Base-by-base conservation (phyloP, 2,888 invertebrate species). In the Mellilla xanthometata region DNA sequence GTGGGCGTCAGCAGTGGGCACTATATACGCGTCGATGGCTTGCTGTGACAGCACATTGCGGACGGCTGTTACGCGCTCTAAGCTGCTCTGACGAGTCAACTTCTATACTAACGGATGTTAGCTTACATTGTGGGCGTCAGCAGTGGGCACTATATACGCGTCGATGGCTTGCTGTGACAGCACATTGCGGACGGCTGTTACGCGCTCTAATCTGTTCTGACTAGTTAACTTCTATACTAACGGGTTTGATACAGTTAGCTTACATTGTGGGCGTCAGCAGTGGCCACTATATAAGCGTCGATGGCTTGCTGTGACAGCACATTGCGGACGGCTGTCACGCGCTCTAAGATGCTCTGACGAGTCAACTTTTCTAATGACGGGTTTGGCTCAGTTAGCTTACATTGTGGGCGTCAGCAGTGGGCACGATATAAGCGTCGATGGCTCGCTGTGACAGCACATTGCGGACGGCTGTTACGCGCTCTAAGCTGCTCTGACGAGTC, bases 1-100 rank as follows among this genome's bases (percentile, higher is more conserved):
- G 76, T 98, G 97, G 0, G 95, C 95, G 83, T 98, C 97, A 15
- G 92, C 93, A 0, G 95, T 94, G 0, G 95, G 95, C 6, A 97
- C 91, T 29, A 97, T 94, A 65, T 96, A 95, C 0, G 97, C 97
- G 49, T 94, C 91, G 0, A 97, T 69, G 0, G 89, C 46, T 0
- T 46, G 24, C 0, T 51, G 50, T 0, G 8, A 19, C 57, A 89
- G 51, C 0, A 77, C 72, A 0, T n/a, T 29, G 0, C 80, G 68
- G 1, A 85, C 52, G 0, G 81, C 72, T 0, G 51, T 30, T 12
- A 87, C 50, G 0, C 86, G 63, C 2, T 66, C 62, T 0, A 54
- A 22, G 1, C 76, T 73, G 0, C 56, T 55, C 26, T 68, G 60
- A 0, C 63, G 54, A 8, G 60, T 66, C 9, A 68, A 22, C 7